A percentile compares a stretch with the other conserved stretches of the same genome.
Evolutionary conservation across 2,797 vertebrate species (phyloP).

Genomic region (Coilia nasus): DNA sequence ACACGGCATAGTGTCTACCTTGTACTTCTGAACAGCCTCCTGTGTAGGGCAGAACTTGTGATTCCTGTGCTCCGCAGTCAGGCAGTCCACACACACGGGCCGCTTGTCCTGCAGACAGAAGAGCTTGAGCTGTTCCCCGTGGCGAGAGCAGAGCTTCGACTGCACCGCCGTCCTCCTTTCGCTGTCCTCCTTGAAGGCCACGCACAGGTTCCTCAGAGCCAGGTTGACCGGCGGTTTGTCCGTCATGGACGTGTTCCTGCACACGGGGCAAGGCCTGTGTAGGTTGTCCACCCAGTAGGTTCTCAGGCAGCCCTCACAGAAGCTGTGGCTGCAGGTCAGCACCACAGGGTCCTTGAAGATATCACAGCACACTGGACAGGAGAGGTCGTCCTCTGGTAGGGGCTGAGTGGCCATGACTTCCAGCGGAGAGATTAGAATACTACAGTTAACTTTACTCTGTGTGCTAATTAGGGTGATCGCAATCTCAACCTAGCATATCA

Average conservation of each 20-base stretch:
- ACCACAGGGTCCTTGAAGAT: conserved; percentile 71
- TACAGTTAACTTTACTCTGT: neutral
- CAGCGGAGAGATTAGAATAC: neutral
- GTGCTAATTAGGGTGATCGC: too few relatives aligned
- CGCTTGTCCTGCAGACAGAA: conserved; percentile 70
- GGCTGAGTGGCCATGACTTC: conserved; percentile 47
- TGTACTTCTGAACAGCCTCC: conserved; percentile 66
- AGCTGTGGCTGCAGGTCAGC: conserved; percentile 74
- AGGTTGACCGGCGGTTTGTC: conserved; percentile 61
- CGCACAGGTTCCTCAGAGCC: conserved; percentile 72
- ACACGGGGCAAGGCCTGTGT: conserved; percentile 65
- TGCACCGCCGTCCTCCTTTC: neutral
- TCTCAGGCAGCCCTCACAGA: conserved; percentile 68
- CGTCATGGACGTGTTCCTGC: conserved; percentile 62
- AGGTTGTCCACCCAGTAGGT: conserved; percentile 60
- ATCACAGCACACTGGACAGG: conserved; percentile 70
- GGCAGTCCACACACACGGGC: conserved; percentile 67
- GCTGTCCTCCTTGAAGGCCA: conserved; percentile 31
- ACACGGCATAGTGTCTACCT: conserved; percentile 53
- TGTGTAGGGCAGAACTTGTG: conserved; percentile 65
- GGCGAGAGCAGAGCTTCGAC: conserved; percentile 57
- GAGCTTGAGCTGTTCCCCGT: conserved; percentile 67
- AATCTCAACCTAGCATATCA: too few relatives aligned
- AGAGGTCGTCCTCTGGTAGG: conserved; percentile 72
- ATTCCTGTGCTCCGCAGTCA: conserved; percentile 67